phyloP scores from a whole-genome alignment of 2,888 invertebrate genomes.

The Drosophila anomalata region DNA sequence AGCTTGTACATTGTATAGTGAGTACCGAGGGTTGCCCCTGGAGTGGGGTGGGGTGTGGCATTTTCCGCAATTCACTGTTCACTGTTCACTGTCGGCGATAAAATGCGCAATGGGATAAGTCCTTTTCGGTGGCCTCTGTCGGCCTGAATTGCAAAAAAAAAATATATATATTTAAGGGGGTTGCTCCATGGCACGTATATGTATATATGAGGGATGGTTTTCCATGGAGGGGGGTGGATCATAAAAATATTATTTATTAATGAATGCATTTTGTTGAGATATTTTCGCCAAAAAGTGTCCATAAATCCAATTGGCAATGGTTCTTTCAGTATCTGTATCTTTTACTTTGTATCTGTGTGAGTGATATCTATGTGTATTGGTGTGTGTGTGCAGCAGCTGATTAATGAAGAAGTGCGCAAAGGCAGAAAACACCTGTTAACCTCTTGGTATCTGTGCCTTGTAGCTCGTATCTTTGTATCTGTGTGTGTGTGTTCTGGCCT shows the following conservation, averaged over 20 bases:
- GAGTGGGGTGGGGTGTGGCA: slow-evolving; percentile 42
- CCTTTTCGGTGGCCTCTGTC: slow-evolving; percentile 14
- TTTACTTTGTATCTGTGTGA: slow-evolving; percentile 1
- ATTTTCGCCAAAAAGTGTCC: slow-evolving; percentile 25
- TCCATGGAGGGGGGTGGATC: slow-evolving; percentile 8
- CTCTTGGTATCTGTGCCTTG: slow-evolving; percentile 32
- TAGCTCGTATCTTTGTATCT: slow-evolving; percentile 3
- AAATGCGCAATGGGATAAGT: slow-evolving; percentile 62
- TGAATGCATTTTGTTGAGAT: slow-evolving; percentile 23
- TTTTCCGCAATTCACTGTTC: slow-evolving; percentile 70
- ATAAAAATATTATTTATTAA: slow-evolving; percentile 38
- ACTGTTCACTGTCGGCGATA: slow-evolving; percentile 63
- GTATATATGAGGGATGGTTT: not conserved
- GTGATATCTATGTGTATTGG: slow-evolving; percentile 10
- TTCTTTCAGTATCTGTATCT: slow-evolving; percentile 6
- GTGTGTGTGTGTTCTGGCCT: slow-evolving; percentile 7
- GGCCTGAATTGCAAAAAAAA: slow-evolving; percentile 8
- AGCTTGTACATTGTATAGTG: slow-evolving; percentile 38
- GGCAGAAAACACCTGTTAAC: slow-evolving; percentile 72
- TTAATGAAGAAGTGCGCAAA: slow-evolving; percentile 58
- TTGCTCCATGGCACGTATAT: slow-evolving; percentile 1
- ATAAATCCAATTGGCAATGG: slow-evolving; percentile 39
- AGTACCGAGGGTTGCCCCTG: not conserved
- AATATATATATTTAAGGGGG: slow-evolving; percentile 12
- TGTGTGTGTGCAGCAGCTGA: slow-evolving; percentile 17